Conservation (phyloP, 2,888 invertebrate species). For the Eilema depressum region DNA sequence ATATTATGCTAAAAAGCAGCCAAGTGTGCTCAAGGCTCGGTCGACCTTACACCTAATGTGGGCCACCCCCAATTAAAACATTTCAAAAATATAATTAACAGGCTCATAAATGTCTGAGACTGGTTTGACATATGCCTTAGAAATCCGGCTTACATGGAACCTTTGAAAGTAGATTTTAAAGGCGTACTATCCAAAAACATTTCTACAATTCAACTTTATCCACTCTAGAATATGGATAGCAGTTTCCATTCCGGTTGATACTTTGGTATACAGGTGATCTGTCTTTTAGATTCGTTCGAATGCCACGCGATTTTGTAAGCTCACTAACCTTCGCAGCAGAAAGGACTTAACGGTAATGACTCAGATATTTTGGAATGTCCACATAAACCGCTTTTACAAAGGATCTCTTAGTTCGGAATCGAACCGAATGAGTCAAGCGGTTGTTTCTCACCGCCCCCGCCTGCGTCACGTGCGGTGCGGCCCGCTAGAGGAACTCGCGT, state of each 20-base stretch:
- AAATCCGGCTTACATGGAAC: not conserved
- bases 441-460: not conserved
- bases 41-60: not conserved
- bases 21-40: not conserved
- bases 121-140: conserved; percentile 1
- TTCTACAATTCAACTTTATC: not conserved
- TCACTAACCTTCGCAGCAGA: not conserved
- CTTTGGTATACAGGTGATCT: not conserved
- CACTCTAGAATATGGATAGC: not conserved
- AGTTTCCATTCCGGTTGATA: not conserved
- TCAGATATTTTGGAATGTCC: conserved; percentile 19
- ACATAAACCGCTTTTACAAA: conserved; percentile 12
- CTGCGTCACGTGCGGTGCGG: conserved; percentile 17
- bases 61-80: not conserved
- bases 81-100: not conserved
- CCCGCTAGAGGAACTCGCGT: not conserved
- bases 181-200: not conserved
- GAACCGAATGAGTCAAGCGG: conserved; percentile 17
- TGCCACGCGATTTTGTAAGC: not conserved
- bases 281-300: not conserved
- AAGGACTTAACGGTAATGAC: conserved; percentile 7
- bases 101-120: not conserved
- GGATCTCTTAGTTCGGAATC: not conserved
- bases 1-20: conserved; percentile 2
- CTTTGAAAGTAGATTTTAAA: not conserved